Base-by-base conservation (phyloP, 2,797 vertebrate species). In the Cyprinodon diabolis region DNA sequence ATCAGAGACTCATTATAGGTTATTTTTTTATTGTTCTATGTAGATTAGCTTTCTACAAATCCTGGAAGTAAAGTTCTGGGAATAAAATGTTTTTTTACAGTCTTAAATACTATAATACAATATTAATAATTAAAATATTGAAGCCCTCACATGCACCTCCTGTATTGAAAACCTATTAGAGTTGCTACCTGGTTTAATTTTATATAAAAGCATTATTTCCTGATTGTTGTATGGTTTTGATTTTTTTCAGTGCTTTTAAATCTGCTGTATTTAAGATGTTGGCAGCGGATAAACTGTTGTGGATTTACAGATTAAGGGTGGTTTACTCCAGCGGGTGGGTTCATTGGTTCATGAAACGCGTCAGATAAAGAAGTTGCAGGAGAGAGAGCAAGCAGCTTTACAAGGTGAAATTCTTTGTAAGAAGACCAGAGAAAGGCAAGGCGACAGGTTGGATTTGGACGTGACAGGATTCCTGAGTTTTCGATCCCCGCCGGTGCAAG, bases 391-490 rank as follows among this genome's bases (percentile, higher is more conserved):
- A 2, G 66, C 72, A 47, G 76, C 72, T 79, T 11, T 25, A 9
- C 63, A 14, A 84, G 80, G 76, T 88, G 81, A 84, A 73, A 17
- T 62, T 75, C 58, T 78, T 23, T 63, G 75, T 65, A 12, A 77
- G 56, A 45, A 55, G 82, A 75, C 47, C 15, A 57, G 25, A 52
- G 56, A 19, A 4, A 73, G 45, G 62, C 19, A 21, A 78, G 69
- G 62, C 14, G 0, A 67, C 49, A 70, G 77, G 35, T 78, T 81
- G 70, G 81, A 81, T 70, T 74, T 49, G 71, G 47, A 57, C 83
- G 85, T 90, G 89, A 83, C 79, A 51, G 71, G 83, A 67, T 84
- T 90, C 74, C n/a, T 12, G 68, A 62, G 78, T 86, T 86, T 80
- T 87, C 79, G 78, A 71, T 85, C 77, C 86, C 72, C 81, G 3